Evolutionary conservation across 2,113 vertebrate species (phyloP), one percentile per base, ranked within the genome.

Genomic region (Myrmophylax atrothorax): DNA sequence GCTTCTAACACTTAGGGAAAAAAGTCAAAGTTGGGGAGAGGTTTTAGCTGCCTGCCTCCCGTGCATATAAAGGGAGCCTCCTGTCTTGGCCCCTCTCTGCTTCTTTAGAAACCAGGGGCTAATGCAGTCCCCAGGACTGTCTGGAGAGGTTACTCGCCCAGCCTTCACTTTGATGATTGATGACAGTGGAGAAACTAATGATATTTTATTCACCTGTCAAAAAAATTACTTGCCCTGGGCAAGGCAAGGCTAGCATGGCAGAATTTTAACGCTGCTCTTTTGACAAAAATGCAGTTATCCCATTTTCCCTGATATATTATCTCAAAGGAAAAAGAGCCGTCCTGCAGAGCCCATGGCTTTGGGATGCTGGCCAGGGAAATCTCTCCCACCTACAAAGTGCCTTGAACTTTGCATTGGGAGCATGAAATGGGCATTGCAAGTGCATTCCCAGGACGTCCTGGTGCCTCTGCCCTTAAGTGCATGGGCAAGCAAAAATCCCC

Each of bases 121-220:
- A 87, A 95, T 74, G 85, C 94, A 28, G 68, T 59, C 93, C 75
- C 74, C 69, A 85, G 94, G 90, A 96, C 93, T 97, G 97, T 97
- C 97, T 96, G 68, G 50, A 96, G 93, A 95, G 94, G 92, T 97
- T 94, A 96, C 77, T 91, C 84, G 84, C 97, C 92, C 94, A 86
- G 88, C 66, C 94, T 95, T 97, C 93, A 95, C 90, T 91, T 81
- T 94, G 95, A 35, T 87, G 88, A 87, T 82, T 82, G 95, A 96
- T 94, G 95, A 93, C 94, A 94, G 95, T 59, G 92, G 78, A 96
- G 89, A 89, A 96, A 89, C 96, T 89, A 97, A 97, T 93, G 92
- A 97, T 96, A 97, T 91, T 94, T 96, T 96, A 95, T 96, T 91
- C 96, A 95, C 94, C 73, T 97, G 96, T 95, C 97, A 97, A 96